phyloP scores from a whole-genome alignment of 2,113 vertebrate species.

The Ptilonorhynchus violaceus region DNA sequence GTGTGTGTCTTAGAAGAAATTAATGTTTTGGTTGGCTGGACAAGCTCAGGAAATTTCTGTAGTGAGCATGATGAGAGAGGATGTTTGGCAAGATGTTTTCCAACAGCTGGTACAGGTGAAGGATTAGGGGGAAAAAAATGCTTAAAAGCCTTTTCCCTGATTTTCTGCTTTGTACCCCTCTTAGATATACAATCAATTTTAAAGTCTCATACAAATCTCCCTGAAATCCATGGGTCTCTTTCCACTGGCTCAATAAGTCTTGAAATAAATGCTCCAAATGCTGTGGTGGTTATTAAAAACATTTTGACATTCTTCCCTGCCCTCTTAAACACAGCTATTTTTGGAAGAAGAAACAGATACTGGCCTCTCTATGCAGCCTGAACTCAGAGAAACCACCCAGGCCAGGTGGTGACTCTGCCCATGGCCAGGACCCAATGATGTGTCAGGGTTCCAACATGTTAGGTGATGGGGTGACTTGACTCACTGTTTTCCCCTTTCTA shows the following conservation, averaged over 20 bases:
- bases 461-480: background rate
- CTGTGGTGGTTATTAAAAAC: background rate
- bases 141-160: background rate
- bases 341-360: background rate
- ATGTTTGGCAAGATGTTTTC: slow-evolving; percentile 37
- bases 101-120: slow-evolving; percentile 49
- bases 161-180: background rate
- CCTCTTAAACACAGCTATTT: background rate
- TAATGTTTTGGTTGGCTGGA: slow-evolving; percentile 54
- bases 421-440: background rate
- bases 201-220: background rate
- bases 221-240: background rate
- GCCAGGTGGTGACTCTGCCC: background rate
- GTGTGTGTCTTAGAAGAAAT: slow-evolving; percentile 47
- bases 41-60: slow-evolving; percentile 56
- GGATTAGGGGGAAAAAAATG: background rate
- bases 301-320: background rate
- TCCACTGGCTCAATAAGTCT: background rate
- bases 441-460: background rate
- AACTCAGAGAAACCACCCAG: background rate
- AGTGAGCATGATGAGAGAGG: slow-evolving; percentile 49
- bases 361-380: background rate
- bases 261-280: background rate
- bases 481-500: background rate
- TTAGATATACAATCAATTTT: background rate